These are phyloP conservation scores for Desmophyllum pertusum DNA, from an alignment of 92 coral and sea anemone species.

Conservation along the genomic window DNA sequence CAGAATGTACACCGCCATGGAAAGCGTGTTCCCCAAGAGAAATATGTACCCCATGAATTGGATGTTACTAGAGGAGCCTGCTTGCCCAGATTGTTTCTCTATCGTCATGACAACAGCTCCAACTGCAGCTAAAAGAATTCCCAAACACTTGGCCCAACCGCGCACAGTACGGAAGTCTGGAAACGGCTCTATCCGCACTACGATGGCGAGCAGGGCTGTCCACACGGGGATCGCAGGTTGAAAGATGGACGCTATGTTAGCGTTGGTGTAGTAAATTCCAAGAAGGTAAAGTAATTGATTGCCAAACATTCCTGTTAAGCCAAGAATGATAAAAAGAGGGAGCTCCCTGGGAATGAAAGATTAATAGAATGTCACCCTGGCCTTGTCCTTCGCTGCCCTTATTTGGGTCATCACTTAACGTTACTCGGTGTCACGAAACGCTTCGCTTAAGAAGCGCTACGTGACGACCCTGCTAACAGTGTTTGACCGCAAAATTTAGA, in stretches of 20 bases:
- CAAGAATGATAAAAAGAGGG: constrained; percentile 71
- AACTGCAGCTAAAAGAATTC: constrained; percentile 72
- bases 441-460: too few relatives aligned
- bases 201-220: constrained; percentile 78
- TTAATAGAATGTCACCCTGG: neutral
- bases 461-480: too few relatives aligned
- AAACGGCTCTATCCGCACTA: constrained; percentile 71
- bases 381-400: neutral
- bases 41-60: constrained; percentile 68
- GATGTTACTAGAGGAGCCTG: constrained; percentile 10
- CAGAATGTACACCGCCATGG: constrained; percentile 70
- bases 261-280: constrained; percentile 85
- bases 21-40: constrained; percentile 72
- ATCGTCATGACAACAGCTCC: constrained; percentile 74
- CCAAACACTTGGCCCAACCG: constrained; percentile 84
- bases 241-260: constrained; percentile 83
- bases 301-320: constrained; percentile 81
- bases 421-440: too few relatives aligned
- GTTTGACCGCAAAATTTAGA: too few relatives aligned
- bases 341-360: constrained; percentile 61
- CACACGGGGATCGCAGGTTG: constrained; percentile 90
- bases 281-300: constrained; percentile 79
- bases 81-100: constrained; percentile 40
- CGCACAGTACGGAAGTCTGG: constrained; percentile 65
- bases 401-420: too few relatives aligned